phyloP scores from a whole-genome alignment of 2,797 vertebrate species.

The Anguilla anguilla region DNA sequence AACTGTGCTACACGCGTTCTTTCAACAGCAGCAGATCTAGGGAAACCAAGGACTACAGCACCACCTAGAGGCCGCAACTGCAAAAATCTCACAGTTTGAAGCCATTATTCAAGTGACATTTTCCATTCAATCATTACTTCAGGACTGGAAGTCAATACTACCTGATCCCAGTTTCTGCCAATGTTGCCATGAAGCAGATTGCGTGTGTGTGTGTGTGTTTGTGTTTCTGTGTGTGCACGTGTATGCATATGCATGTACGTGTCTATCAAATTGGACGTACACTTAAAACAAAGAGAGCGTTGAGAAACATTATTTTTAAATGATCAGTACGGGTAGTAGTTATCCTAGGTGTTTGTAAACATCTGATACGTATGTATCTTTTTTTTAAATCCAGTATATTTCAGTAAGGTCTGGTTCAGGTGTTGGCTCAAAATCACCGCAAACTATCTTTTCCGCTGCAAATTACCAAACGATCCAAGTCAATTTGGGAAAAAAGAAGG shows the following conservation, averaged over 20 bases:
- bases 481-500: slow-evolving; percentile 36
- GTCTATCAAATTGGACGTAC: too few species aligned
- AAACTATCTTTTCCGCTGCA: slow-evolving; percentile 24
- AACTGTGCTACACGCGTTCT: slow-evolving; percentile 9
- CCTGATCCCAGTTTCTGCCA: slow-evolving; percentile 65
- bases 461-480: slow-evolving; percentile 21
- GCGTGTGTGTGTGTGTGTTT: slow-evolving; percentile 29
- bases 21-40: neutral
- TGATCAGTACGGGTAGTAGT: slow-evolving; percentile 37
- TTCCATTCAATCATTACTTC: slow-evolving; percentile 74
- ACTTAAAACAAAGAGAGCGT: too few species aligned
- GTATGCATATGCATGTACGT: slow-evolving; percentile 27
- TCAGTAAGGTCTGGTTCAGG: slow-evolving; percentile 51
- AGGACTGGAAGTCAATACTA: slow-evolving; percentile 74
- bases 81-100: slow-evolving; percentile 48
- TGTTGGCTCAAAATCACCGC: slow-evolving; percentile 39
- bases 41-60: slow-evolving; percentile 45
- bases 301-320: slow-evolving; percentile 34
- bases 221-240: neutral
- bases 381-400: slow-evolving; percentile 43
- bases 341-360: slow-evolving; percentile 50
- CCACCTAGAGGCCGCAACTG: slow-evolving; percentile 52
- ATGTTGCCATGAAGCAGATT: slow-evolving; percentile 46
- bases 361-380: slow-evolving; percentile 29
- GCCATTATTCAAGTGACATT: slow-evolving; percentile 69